Base-by-base conservation (phyloP, 23 tunicate species). In the Botrylloides violaceus region DNA sequence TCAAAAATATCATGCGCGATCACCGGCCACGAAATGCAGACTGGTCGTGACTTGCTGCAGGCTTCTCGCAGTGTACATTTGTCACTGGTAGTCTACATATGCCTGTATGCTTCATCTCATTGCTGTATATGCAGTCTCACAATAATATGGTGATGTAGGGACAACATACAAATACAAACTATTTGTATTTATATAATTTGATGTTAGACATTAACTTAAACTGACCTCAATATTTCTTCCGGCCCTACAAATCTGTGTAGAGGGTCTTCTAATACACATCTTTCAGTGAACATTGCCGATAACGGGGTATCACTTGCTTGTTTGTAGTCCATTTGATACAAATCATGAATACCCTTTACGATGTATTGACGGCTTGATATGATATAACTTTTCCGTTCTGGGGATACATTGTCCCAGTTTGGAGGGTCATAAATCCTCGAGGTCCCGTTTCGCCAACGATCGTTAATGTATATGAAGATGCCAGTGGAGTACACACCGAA, bases 261-360 rank as follows among this genome's bases (percentile, higher is more conserved):
- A n/a, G 74, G 74, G 37, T 68, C 58, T 37, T 68, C 74, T 1
- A 32, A 23, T 5, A 68, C 30, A 43, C 74, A 68, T 1, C 37
- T 22, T 6, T 68, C 25, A 4, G 58, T 12, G 30, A 68, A 37
- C 1, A 68, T 19, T 23, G 36, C 24, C 2, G 58, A 4, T 0
- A 68, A n/a, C 21, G 22, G 24, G 12, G 23, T 26, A 38, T 38
- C 24, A 35, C 37, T 43, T 20, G 58, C 58, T 4, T 4, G 5
- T 31, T 36, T 56, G 33, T 31, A 34, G 4, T 63, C 29, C 58
- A 68, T 37, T 37, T 68, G 56, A 22, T 37, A 68, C 58, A 68
- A 19, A 19, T 43, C 58, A 20, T 28, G 43, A 26, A 68, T 9
- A 5, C 22, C 36, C 21, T 12, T 9, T 4, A 68, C 32, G 5